Evolutionary conservation across 2,113 vertebrate genomes (phyloP).

Genomic region (Uropsilus gracilis): DNA sequence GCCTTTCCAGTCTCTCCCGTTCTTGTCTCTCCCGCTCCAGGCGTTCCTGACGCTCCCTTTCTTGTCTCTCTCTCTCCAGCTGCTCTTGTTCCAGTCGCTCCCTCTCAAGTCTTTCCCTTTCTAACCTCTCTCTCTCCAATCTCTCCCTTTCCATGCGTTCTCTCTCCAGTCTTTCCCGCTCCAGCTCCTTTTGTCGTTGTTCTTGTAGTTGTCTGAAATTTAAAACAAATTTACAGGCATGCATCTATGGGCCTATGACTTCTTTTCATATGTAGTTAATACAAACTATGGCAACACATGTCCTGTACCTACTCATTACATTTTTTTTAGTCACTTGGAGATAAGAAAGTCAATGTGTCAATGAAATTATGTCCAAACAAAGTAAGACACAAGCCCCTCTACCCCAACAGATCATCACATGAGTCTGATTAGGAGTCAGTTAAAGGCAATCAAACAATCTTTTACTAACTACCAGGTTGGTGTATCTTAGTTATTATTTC

Average conservation of each 20-base stretch:
- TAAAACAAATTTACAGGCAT: background rate
- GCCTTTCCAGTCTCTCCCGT: constrained; percentile 75
- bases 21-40: constrained; percentile 91
- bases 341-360: constrained; percentile 91
- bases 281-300: background rate
- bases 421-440: constrained; percentile 94
- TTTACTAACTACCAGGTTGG: constrained; percentile 89
- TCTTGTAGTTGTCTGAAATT: constrained; percentile 94
- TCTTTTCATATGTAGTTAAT: background rate
- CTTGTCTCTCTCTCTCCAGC: constrained; percentile 90
- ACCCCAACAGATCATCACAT: constrained; percentile 99
- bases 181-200: constrained; percentile 94
- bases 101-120: constrained; percentile 89
- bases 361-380: constrained; percentile 94
- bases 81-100: constrained; percentile 87
- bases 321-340: constrained; percentile 89
- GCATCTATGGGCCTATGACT: background rate
- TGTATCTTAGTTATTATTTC: constrained; percentile 91
- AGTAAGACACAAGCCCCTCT: constrained; percentile 85
- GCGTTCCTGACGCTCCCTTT: constrained; percentile 76
- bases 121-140: constrained; percentile 86
- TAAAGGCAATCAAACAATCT: too few relatives aligned
- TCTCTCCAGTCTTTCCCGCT: constrained; percentile 87
- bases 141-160: constrained; percentile 82
- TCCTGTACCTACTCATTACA: background rate